Evolutionary conservation across 2,113 vertebrate species (phyloP).

Genomic region (Eleginops maclovinus): DNA sequence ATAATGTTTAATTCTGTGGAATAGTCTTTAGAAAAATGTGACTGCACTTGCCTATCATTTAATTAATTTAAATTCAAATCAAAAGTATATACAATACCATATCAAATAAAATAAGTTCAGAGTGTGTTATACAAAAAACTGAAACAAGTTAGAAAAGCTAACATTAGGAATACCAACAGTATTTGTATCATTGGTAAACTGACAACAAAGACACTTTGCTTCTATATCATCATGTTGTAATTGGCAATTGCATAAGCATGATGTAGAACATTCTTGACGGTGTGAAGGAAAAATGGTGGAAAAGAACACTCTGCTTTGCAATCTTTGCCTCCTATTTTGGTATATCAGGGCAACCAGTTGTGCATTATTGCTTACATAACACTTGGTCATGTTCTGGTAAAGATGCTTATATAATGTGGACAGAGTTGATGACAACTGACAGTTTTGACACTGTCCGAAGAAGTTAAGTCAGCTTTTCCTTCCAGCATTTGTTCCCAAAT

Average conservation of each 20-base stretch:
- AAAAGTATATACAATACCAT: no score
- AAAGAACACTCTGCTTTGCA: background rate
- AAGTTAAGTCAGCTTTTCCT: constrained; percentile 68
- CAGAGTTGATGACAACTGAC: constrained; percentile 62
- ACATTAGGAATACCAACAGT: background rate
- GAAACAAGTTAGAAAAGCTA: no score
- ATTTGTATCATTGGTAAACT: background rate
- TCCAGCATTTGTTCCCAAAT: constrained; percentile 64
- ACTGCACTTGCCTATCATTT: background rate
- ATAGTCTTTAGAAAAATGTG: background rate
- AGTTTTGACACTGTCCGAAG: constrained; percentile 65
- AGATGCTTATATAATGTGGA: constrained; percentile 67
- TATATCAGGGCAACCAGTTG: background rate
- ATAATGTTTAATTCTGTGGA: background rate
- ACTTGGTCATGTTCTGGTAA: constrained; percentile 9
- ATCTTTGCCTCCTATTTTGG: background rate
- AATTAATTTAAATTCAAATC: no score
- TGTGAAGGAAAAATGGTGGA: background rate
- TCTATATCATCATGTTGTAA: background rate
- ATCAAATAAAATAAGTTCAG: no score
- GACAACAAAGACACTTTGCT: background rate
- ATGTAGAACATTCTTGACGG: background rate
- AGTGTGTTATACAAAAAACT: no score
- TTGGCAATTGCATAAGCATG: background rate
- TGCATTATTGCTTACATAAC: constrained; percentile 43